These are phyloP conservation scores for Drosophila differens DNA, from an alignment of 2,888 invertebrate genomes.

Conservation along the genomic window DNA sequence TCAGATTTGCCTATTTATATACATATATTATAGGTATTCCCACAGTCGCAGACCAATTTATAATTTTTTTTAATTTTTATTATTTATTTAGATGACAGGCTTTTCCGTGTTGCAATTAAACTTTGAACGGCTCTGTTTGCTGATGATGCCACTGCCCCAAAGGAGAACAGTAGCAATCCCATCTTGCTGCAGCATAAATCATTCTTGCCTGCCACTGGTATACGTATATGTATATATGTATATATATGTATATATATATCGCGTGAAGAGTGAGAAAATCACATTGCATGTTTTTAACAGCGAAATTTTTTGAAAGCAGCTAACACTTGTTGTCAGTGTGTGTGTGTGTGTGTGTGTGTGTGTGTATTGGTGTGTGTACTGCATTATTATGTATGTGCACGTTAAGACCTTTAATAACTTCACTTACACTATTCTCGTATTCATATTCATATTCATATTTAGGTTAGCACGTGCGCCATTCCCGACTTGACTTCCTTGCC, in stretches of 20 bases:
- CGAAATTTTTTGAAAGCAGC: conserved; percentile 57
- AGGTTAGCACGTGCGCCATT: conserved; percentile 49
- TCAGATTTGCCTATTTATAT: too few species aligned
- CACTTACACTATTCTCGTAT: conserved; percentile 70
- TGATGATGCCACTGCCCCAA: conserved; percentile 4
- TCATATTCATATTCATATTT: conserved; percentile 54
- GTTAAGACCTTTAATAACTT: conserved; percentile 72
- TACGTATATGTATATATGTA: neutral
- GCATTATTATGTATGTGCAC: conserved; percentile 40
- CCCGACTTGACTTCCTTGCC: conserved; percentile 46
- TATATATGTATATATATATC: neutral
- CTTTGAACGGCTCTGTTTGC: conserved; percentile 32
- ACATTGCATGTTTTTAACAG: conserved; percentile 60
- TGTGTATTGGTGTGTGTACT: conserved; percentile 14
- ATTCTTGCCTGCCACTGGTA: conserved; percentile 18
- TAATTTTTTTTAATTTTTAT: neutral
- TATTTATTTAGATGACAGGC: neutral
- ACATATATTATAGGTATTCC: neutral
- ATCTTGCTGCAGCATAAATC: conserved; percentile 44
- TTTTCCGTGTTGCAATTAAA: conserved; percentile 31
- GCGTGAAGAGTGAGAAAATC: conserved; percentile 19
- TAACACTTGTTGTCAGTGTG: conserved; percentile 50
- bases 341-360: conserved; percentile 15
- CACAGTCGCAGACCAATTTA: neutral
- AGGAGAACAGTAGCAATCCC: neutral